phyloP scores from a whole-genome alignment of 2,888 invertebrate species.

The Hedychridium roseum region DNA sequence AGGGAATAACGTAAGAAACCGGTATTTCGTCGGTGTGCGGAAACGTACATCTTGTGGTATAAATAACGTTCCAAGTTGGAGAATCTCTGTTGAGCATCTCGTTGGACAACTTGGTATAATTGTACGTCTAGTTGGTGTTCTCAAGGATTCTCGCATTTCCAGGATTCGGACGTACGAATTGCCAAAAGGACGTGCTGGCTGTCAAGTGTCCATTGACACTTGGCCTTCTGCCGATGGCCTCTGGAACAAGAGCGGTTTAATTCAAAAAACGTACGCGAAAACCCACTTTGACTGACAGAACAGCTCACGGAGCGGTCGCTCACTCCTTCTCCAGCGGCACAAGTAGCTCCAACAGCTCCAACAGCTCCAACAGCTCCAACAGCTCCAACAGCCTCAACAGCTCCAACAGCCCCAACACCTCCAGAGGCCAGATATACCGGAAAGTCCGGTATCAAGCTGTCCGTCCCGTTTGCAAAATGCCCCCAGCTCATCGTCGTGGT shows the following conservation, averaged over 20 bases:
- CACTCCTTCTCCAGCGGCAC: constrained; percentile 12
- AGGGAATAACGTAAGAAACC: no score
- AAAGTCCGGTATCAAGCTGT: constrained; percentile 54
- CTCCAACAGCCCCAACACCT: constrained; percentile 11
- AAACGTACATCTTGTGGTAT: no score
- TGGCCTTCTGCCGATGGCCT: constrained; percentile 12
- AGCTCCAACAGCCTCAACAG: constrained; percentile 11
- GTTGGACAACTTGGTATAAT: no score
- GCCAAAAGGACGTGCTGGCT: no score
- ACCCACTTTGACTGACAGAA: constrained; percentile 15
- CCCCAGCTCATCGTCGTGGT: constrained; percentile 5
- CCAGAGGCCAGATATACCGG: constrained; percentile 51
- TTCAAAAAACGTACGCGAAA: constrained; percentile 48
- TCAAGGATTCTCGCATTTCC: no score
- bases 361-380: no score
- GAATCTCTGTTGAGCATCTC: no score
- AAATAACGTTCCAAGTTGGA: no score
- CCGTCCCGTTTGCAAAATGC: constrained; percentile 46
- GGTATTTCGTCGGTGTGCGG: no score
- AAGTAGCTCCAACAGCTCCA: constrained; percentile 11
- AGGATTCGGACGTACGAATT: no score
- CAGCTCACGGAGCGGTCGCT: background rate
- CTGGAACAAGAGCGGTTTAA: constrained; percentile 34
- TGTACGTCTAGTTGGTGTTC: no score
- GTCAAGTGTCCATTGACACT: constrained; percentile 34